Percentiles rank a stretch among this genome's conserved stretches.
Conservation (phyloP, 2,797 vertebrate species). For the Characodon lateralis region DNA sequence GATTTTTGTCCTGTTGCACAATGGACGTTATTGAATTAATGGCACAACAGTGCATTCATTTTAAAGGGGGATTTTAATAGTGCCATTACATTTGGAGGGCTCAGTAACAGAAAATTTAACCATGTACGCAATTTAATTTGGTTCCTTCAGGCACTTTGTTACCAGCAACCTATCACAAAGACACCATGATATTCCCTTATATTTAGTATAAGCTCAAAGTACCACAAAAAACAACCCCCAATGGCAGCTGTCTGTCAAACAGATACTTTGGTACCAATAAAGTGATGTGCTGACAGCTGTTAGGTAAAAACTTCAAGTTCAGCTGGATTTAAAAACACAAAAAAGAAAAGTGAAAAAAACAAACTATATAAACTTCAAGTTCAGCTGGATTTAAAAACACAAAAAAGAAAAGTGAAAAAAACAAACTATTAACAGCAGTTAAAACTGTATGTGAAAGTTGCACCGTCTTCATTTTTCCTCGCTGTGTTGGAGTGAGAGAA, state of each 20-base stretch:
- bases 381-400: background rate
- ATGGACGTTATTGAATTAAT: background rate
- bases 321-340: background rate
- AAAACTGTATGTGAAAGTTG: background rate
- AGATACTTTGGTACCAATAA: background rate
- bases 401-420: background rate
- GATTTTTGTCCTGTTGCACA: too few relatives aligned
- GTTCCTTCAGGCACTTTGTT: background rate
- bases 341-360: background rate
- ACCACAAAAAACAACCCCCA: background rate
- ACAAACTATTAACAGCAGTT: background rate
- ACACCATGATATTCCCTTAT: background rate
- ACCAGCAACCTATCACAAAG: background rate
- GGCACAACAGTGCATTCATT: background rate
- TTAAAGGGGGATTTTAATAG: background rate
- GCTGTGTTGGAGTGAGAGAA: slow-evolving; percentile 1
- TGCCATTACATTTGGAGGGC: background rate
- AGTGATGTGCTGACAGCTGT: background rate
- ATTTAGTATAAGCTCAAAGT: background rate
- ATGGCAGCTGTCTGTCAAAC: background rate
- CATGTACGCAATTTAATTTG: background rate
- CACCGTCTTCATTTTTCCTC: background rate
- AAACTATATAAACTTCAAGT: too few relatives aligned
- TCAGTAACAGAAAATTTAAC: background rate
- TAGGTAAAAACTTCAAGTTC: background rate